phyloP scores from a whole-genome alignment of 2,113 vertebrate species.

The Eolophus roseicapilla region DNA sequence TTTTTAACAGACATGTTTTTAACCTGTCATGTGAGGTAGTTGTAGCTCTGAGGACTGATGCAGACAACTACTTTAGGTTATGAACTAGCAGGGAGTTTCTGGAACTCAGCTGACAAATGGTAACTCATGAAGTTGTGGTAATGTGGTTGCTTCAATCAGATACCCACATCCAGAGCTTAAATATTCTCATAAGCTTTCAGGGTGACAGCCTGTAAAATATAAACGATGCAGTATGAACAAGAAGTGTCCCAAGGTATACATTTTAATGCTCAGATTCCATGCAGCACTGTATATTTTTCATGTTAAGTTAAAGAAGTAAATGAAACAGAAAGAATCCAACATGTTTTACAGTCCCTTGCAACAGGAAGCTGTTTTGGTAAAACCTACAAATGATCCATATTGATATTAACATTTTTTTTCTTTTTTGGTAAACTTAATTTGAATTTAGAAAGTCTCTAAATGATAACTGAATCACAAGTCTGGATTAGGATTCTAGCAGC shows the following conservation, averaged over 20 bases:
- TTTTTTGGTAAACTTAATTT: conserved; percentile 71
- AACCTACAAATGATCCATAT: conserved; percentile 61
- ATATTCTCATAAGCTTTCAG: conserved; percentile 31
- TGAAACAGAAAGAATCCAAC: conserved; percentile 54
- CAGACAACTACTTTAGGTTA: background rate
- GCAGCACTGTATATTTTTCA: conserved; percentile 54
- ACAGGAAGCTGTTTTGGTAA: conserved; percentile 59
- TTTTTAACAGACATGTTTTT: background rate
- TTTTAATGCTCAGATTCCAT: conserved; percentile 68
- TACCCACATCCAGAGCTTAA: conserved; percentile 31
- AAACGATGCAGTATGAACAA: conserved; percentile 54
- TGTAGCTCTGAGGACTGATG: background rate
- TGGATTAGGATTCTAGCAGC: conserved; percentile 99
- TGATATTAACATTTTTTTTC: conserved; percentile 52
- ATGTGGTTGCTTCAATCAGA: background rate
- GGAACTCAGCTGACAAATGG: background rate
- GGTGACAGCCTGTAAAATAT: conserved; percentile 51
- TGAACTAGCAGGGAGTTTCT: background rate
- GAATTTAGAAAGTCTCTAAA: conserved; percentile 82
- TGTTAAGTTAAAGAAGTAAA: conserved; percentile 37
- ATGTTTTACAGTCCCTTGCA: conserved; percentile 38
- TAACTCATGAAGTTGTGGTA: background rate
- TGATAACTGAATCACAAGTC: conserved; percentile 99
- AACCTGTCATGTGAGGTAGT: background rate
- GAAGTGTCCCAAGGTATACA: conserved; percentile 48